These are phyloP conservation scores for Hylaea fasciaria DNA, from an alignment of 2,888 invertebrate genomes.

Conservation along the genomic window DNA sequence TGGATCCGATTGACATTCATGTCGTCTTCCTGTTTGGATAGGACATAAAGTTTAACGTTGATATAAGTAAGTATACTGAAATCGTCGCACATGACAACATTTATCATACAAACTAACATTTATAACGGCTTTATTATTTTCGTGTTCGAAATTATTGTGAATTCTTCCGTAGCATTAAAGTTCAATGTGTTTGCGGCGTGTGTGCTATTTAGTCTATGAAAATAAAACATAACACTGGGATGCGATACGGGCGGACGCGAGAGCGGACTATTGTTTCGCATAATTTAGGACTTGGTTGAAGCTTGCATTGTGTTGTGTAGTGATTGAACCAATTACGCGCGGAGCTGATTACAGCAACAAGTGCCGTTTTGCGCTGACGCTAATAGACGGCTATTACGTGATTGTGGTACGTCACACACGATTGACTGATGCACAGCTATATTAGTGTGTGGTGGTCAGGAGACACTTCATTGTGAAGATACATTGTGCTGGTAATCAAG, in stretches of 20 bases:
- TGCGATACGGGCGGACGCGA: constrained; percentile 17
- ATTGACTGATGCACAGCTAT: constrained; percentile 20
- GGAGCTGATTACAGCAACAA: constrained; percentile 36
- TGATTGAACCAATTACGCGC: constrained; percentile 40
- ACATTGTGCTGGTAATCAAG: constrained; percentile 8
- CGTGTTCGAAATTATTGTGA: constrained; percentile 18
- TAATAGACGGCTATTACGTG: constrained; percentile 27
- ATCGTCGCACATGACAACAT: constrained; percentile 10
- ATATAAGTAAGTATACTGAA: constrained; percentile 6
- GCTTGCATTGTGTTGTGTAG: constrained; percentile 24
- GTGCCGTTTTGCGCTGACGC: constrained; percentile 33
- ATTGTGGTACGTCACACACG: constrained; percentile 28
- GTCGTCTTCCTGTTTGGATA: constrained; percentile 12
- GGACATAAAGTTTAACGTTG: constrained; percentile 15
- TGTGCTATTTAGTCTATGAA: constrained; percentile 25
- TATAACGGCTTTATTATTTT: constrained; percentile 27
- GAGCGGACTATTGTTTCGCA: constrained; percentile 9
- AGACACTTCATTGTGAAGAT: constrained; percentile 16
- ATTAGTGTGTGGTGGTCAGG: constrained; percentile 2
- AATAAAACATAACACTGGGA: constrained; percentile 22
- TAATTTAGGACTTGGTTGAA: constrained; percentile 13
- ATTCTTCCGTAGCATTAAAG: constrained; percentile 25
- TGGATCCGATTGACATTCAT: constrained; percentile 24
- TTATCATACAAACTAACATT: constrained; percentile 14
- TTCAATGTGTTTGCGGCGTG: constrained; percentile 26